Evolutionary conservation across 2,888 invertebrate genomes (phyloP), one percentile per base, ranked within the genome.

Genomic region (Sinodicranocentrus sp.): DNA sequence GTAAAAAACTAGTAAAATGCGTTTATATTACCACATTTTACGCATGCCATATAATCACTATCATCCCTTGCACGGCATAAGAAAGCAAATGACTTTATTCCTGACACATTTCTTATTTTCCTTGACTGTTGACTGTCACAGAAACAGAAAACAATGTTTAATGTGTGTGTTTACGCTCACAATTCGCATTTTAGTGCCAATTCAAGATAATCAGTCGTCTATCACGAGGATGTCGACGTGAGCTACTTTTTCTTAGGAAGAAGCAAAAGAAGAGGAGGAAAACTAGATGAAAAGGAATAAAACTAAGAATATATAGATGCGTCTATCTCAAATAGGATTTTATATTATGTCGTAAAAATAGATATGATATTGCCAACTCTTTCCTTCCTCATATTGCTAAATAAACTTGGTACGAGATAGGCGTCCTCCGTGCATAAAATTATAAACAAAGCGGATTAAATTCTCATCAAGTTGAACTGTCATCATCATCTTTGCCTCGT

Each of bases 371-470:
- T n/a, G 82, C 52, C 17, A 17, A 68, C 70, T 75, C 52, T 68
- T 76, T 82, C 82, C 82, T 82, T 82, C 82, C 82, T 76, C 25
- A 75, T 82, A 75, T 82, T 82, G 82, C 82, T 71, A 79, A n/a
- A 70, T 44, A 23, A 17, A 5, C 52, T n/a, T 61, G 26, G 8
- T 17, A 19, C 1, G 13, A 33, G 26, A 5, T 52, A 5, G 13
- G 5, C 52, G 15, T 17, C n/a, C 52, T n/a, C 10, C n/a, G n/a
- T n/a, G n/a, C 17, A 5, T n/a, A 5, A 52, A 52, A n/a, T 52
- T 52, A 52, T 13, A 39, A 39, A 39, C 39, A 39, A 48, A 48
- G n/a, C 13, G n/a, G 48, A 61, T 28, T 61, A 26, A 61, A 28
- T 21, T 57, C 25, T 21, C 57, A 57, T 2, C 21, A 25, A 15